A percentile compares a stretch with the other conserved stretches of the same genome.
Conservation (phyloP, 2,888 invertebrate species). For the Rotaria macrura region DNA sequence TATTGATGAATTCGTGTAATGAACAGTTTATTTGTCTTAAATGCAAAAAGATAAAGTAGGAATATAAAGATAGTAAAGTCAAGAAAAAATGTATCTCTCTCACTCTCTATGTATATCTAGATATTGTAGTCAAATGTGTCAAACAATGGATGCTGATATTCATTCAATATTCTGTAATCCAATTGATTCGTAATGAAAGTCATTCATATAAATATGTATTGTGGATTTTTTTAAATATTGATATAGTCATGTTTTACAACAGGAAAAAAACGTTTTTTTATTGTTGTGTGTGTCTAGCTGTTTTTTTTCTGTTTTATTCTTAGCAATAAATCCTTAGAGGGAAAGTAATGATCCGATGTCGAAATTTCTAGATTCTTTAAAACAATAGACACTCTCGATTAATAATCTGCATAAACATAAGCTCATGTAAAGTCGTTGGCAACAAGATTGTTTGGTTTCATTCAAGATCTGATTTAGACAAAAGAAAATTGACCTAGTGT, state of each 20-base stretch:
- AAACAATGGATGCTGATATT: neutral
- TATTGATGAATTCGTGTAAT: neutral
- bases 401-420: too few species aligned
- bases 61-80: neutral
- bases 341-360: too few species aligned
- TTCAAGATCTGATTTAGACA: too few species aligned
- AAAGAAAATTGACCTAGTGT: too few species aligned
- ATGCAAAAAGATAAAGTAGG: neutral
- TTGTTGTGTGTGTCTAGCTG: neutral
- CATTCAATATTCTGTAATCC: slow-evolving; percentile 18
- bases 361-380: too few species aligned
- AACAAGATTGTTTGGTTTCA: too few species aligned
- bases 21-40: slow-evolving; percentile 7
- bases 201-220: neutral
- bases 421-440: too few species aligned
- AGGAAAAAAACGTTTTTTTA: neutral
- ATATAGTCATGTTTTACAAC: neutral
- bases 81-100: neutral
- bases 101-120: neutral
- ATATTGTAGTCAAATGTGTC: neutral
- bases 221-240: neutral
- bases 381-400: too few species aligned
- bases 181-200: neutral
- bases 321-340: neutral
- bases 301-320: neutral